Percentiles rank a stretch among this genome's conserved stretches.
phyloP scores from a whole-genome alignment of 2,888 invertebrate genomes.

The Tetragonula carbonaria region DNA sequence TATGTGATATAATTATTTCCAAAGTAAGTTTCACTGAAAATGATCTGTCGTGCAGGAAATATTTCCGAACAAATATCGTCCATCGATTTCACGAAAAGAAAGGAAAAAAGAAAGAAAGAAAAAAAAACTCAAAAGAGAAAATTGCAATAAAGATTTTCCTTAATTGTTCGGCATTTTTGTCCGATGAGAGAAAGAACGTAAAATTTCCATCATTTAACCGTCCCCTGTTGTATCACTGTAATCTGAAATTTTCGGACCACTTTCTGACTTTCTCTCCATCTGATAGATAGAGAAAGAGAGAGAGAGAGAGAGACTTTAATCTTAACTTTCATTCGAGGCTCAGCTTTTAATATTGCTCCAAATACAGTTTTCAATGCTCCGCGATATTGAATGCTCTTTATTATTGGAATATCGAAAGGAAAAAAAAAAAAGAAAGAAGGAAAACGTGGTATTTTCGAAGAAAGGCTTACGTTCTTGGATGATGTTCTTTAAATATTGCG shows the following conservation, averaged over 20 bases:
- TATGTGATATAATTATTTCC: background rate
- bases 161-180: background rate
- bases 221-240: slow-evolving; percentile 33
- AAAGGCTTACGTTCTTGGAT: background rate
- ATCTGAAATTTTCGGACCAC: slow-evolving; percentile 57
- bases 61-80: background rate
- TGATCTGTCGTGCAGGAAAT: background rate
- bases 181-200: background rate
- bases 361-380: slow-evolving; percentile 46
- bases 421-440: background rate
- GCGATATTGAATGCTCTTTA: slow-evolving; percentile 6
- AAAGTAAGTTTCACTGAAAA: background rate
- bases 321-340: slow-evolving; percentile 54
- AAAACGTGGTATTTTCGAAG: slow-evolving; percentile 1
- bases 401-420: slow-evolving; percentile 7
- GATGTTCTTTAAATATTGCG: background rate
- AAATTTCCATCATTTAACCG: slow-evolving; percentile 30
- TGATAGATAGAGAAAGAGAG: slow-evolving; percentile 30
- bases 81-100: background rate
- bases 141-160: background rate
- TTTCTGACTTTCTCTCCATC: slow-evolving; percentile 56
- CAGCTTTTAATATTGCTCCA: slow-evolving; percentile 52
- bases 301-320: slow-evolving; percentile 32
- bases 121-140: background rate
- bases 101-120: background rate